Conservation (phyloP, 2,888 invertebrate species). For the Heteromurus nitidus region DNA sequence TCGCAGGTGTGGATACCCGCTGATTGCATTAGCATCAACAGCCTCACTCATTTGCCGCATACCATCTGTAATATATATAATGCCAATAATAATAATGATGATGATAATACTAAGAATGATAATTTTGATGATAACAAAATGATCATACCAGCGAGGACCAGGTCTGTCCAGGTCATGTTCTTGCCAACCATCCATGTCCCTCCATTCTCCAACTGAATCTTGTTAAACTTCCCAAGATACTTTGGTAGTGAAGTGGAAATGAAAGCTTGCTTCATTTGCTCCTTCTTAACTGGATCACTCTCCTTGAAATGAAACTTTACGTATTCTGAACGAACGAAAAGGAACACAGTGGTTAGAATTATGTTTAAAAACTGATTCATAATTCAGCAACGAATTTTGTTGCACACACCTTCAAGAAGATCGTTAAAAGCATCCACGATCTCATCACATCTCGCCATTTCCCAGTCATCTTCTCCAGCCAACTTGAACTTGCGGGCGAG, state of each 20-base stretch:
- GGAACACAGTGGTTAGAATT: too few species aligned
- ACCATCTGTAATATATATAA: too few species aligned
- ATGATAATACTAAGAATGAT: too few species aligned
- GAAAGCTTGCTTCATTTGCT: slow-evolving; percentile 40
- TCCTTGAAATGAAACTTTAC: slow-evolving; percentile 24
- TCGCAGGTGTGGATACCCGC: slow-evolving; percentile 38
- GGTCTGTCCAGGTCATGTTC: slow-evolving; percentile 64
- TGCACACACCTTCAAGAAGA: slow-evolving; percentile 50
- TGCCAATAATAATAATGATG: too few species aligned
- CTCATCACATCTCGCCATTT: slow-evolving; percentile 67
- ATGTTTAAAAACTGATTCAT: too few species aligned
- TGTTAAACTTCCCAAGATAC: slow-evolving; percentile 47
- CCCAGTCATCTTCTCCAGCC: slow-evolving; percentile 70
- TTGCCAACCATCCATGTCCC: slow-evolving; percentile 62
- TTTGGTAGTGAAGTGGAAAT: slow-evolving; percentile 21
- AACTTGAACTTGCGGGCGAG: slow-evolving; percentile 72
- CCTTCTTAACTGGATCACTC: slow-evolving; percentile 44
- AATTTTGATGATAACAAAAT: too few species aligned
- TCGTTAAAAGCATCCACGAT: slow-evolving; percentile 60
- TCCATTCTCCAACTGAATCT: slow-evolving; percentile 51
- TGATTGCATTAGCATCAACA: slow-evolving; percentile 11
- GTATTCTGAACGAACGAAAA: slow-evolving; percentile 26
- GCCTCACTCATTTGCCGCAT: slow-evolving; percentile 34
- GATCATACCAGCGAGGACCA: slow-evolving; percentile 57
- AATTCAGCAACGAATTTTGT: too few species aligned